Evolutionary conservation across 2,888 invertebrate genomes (phyloP).

Genomic region (Euplexia lucipara): DNA sequence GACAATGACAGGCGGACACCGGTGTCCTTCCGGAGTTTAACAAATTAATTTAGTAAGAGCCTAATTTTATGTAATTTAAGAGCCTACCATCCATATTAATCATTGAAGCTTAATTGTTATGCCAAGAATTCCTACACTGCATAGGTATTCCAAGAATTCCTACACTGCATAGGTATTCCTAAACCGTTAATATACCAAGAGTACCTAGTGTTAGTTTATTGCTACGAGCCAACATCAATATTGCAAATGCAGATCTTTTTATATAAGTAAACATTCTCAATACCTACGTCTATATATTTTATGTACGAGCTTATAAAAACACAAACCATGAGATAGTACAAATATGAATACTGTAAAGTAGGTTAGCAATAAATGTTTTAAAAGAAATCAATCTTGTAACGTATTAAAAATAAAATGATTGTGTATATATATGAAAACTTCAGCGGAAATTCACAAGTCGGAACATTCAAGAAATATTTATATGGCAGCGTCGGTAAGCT

Average conservation of each 20-base stretch:
- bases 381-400: background rate
- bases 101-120: no score
- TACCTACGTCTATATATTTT: slow-evolving; percentile 14
- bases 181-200: background rate
- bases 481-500: background rate
- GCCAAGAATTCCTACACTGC: no score
- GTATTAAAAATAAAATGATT: no score
- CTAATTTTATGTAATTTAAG: no score
- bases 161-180: no score
- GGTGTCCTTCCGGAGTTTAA: no score
- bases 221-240: slow-evolving; percentile 20
- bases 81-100: no score
- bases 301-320: slow-evolving; percentile 15
- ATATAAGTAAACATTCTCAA: slow-evolving; percentile 12
- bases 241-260: slow-evolving; percentile 1
- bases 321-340: background rate
- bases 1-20: no score
- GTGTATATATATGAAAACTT: background rate
- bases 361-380: background rate
- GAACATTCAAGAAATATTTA: background rate
- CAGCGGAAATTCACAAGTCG: no score
- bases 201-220: background rate
- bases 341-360: background rate
- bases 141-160: no score
- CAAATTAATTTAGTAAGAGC: no score